Base-by-base conservation (phyloP, 2,888 invertebrate species). In the Odontocerum albicorne region DNA sequence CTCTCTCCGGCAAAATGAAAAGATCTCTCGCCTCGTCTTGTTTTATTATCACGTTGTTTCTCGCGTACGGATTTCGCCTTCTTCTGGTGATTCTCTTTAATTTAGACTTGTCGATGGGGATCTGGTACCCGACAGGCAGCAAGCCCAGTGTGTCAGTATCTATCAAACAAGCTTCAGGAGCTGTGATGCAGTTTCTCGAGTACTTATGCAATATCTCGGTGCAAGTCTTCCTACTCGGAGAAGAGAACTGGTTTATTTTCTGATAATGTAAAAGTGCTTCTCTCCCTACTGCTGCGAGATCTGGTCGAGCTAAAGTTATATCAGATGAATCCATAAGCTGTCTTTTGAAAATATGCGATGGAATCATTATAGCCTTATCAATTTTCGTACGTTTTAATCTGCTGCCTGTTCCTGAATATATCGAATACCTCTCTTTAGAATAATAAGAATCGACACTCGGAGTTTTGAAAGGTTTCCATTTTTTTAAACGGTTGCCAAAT, bases 61-160 rank as follows among this genome's bases (percentile, higher is more conserved):
- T 45, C n/a, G 49, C 22, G 4, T 49, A 19, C 15, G 46, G 46
- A 35, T 19, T 52, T 21, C 33, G 51, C 21, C 56, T 31, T 20
- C 33, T 42, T 17, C 56, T 46, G 1, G 56, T 56, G 22, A 56
- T 56, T 40, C 56, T 33, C 36, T 51, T 56, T 10, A 56, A 44
- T 47, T 56, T 56, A 12, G 55, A 50, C 31, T 44, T 55, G 20
- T 55, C 55, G 13, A 55, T 45, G 3, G 55, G 44, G 1, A 13
- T 36, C 21, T 51, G 50, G 19, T 49, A 56, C 7, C 56, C 56
- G 3, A 56, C 40, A n/a, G 56, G 56, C 22, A 56, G 15, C 10
- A 56, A 32, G 15, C 51, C 56, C n/a, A 56, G 32, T 10, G 50
- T 46, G 7, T 22, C 12, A 1, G 33, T 36, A 21, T 46, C 36